Percentiles rank a stretch among this genome's conserved stretches.
Evolutionary conservation across 2,888 invertebrate species (phyloP).

Genomic region (Acleris cristana): DNA sequence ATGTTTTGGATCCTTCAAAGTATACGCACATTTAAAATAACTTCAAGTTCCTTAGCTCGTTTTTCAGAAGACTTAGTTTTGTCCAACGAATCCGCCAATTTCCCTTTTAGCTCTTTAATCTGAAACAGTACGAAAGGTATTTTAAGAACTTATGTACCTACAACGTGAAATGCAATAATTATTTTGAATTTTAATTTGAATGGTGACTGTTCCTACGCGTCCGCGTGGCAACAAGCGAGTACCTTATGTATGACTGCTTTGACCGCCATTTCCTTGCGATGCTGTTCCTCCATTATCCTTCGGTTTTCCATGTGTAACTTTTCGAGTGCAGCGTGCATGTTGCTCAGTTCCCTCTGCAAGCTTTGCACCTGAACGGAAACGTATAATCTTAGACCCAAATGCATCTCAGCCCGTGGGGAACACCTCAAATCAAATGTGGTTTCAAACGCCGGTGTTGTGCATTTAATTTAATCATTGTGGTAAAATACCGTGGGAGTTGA

Average conservation of each 20-base stretch:
- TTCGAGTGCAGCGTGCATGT: slow-evolving; percentile 64
- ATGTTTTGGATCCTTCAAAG: not conserved
- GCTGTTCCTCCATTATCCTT: slow-evolving; percentile 67
- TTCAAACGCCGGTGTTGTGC: no score
- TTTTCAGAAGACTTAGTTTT: slow-evolving; percentile 83
- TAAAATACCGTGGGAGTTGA: no score
- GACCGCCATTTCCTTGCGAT: slow-evolving; percentile 58
- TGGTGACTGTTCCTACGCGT: no score
- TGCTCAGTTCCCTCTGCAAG: slow-evolving; percentile 75
- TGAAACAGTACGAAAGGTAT: slow-evolving; percentile 48
- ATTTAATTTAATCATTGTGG: no score
- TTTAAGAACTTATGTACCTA: no score
- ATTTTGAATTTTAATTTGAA: no score
- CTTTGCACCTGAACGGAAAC: slow-evolving; percentile 65
- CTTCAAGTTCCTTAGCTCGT: slow-evolving; percentile 83
- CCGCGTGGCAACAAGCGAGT: no score
- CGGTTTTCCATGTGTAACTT: slow-evolving; percentile 67
- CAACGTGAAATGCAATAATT: no score
- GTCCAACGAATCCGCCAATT: slow-evolving; percentile 76
- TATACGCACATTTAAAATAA: slow-evolving; percentile 80
- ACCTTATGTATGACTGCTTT: slow-evolving; percentile 60
- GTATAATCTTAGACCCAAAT: not conserved
- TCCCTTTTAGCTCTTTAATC: slow-evolving; percentile 74
- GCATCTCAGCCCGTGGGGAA: not conserved
- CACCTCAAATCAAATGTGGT: no score